A percentile compares a stretch with the other conserved stretches of the same genome.
Evolutionary conservation across 2,113 vertebrate genomes (phyloP).

Genomic region (Daboia siamensis): DNA sequence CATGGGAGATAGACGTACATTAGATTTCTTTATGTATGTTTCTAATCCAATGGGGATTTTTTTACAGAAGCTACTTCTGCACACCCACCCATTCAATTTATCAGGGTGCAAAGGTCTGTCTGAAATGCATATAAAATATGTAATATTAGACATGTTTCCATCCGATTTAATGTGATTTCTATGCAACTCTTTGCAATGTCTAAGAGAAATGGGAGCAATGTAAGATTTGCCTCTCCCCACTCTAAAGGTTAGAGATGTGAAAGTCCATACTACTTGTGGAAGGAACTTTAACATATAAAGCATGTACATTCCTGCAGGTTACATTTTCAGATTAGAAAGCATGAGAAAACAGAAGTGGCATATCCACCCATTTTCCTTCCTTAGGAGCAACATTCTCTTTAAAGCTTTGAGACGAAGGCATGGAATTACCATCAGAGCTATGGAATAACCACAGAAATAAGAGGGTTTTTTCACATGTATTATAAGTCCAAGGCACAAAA

Average conservation of each 20-base stretch:
- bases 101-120: slow-evolving; percentile 36
- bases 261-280: not conserved
- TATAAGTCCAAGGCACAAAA: not conserved
- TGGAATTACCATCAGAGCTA: not conserved
- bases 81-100: not conserved
- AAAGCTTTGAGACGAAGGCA: not conserved
- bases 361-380: not conserved
- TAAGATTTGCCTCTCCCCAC: not conserved
- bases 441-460: not conserved
- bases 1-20: not conserved
- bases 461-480: no score
- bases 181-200: not conserved
- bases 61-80: not conserved
- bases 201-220: not conserved
- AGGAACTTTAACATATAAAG: not conserved
- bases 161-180: slow-evolving; percentile 47
- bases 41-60: not conserved
- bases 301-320: not conserved
- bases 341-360: not conserved
- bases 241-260: not conserved
- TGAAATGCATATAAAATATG: slow-evolving; percentile 49
- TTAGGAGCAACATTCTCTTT: not conserved
- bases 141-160: slow-evolving; percentile 39
- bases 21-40: not conserved
- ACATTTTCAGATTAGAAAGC: not conserved